Evolutionary conservation across 2,113 vertebrate genomes (phyloP), one percentile per base, ranked within the genome.

Genomic region (Orientallactaga bullata): DNA sequence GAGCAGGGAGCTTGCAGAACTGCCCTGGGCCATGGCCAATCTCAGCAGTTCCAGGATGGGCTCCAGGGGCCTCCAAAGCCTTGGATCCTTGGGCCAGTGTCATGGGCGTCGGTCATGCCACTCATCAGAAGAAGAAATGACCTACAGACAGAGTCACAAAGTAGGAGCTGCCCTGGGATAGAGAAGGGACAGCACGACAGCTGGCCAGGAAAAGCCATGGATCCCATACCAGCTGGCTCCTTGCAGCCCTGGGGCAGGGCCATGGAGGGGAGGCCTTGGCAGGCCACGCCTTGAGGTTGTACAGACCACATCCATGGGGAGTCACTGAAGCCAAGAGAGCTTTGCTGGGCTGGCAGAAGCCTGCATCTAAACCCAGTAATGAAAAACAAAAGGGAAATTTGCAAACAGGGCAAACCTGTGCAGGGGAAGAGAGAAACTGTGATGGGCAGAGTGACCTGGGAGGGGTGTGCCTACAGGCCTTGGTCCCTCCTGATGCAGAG

Each of bases 281-380:
- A n/a, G 39, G 84, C 47, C 1, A 13, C 86, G 26, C 80, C 24
- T 30, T 5, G 3, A 63, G 85, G 73, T 51, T 78, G 47, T 63
- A 23, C 0, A 1, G 88, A 55, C 26, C 72, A 69, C 0, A 0
- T 91, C 91, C 24, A 0, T 2, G 69, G 89, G 72, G 93, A 91
- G 61, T 32, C 2, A 10, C 35, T 30, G 37, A 80, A 39, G 93
- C 91, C 94, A 87, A 60, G 87, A 91, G 68, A 87, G 93, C 72
- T 94, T 73, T 55, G 84, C 66, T 71, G 72, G 90, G 80, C 72
- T 91, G 91, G 84, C 91, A 84, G 88, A 89, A 74, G 32, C 74
- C 72, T 81, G 87, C 60, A 35, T 0, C 10, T 11, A 72, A 68
- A 63, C 73, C 24, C 85, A 15, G 1, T 20, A 42, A 32, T 20